Base-by-base conservation (phyloP, 1,140 invertebrate genomes). In the Nixonia krombeini region DNA sequence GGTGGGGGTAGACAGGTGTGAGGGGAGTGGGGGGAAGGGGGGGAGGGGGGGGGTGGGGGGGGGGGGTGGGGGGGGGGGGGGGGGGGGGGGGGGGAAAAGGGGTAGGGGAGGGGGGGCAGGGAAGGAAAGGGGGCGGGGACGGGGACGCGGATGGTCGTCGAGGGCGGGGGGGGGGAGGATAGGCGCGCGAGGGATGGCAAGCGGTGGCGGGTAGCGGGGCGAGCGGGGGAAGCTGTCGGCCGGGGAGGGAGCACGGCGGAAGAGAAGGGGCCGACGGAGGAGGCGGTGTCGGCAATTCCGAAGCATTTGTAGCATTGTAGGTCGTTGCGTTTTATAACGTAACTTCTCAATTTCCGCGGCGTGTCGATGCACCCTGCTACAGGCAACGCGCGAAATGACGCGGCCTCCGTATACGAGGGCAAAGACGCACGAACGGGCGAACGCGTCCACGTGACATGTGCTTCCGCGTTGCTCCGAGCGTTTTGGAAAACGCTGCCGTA, bases 311-410 rank as follows among this genome's bases (percentile, higher is more conserved):
- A 80, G 76, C 71, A 83, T 82, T 81, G 80, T 84, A 79, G 81
- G 79, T 82, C 81, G 81, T 78, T 82, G 75, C 78, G 75, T 83
- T 82, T 81, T 82, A 76, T 76, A 79, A 81, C 74, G 70, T 70
- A 74, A 80, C 76, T 81, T 69, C 63, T 81, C 81, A 76, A 82
- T 79, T 82, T 76, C 59, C 77, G 70, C 59, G 59, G 45, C 49
- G 58, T 70, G 66, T 69, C 66, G 58, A 63, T 59, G 66, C 59
- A 69, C 59, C 55, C 65, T 57, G 53, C 65, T 57, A 49, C 38
- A 45, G 41, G 47, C 44, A 58, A 47, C 49, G 28, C 65, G 65
- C 55, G 62, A 51, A 52, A 69, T 61, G 62, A 70, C 61, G 68
- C 62, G 57, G 38, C 41, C 40, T 57, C 28, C 59, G 52, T 23